Evolutionary conservation across 2,113 vertebrate genomes (phyloP).

Genomic region (Spilogale gracilis): DNA sequence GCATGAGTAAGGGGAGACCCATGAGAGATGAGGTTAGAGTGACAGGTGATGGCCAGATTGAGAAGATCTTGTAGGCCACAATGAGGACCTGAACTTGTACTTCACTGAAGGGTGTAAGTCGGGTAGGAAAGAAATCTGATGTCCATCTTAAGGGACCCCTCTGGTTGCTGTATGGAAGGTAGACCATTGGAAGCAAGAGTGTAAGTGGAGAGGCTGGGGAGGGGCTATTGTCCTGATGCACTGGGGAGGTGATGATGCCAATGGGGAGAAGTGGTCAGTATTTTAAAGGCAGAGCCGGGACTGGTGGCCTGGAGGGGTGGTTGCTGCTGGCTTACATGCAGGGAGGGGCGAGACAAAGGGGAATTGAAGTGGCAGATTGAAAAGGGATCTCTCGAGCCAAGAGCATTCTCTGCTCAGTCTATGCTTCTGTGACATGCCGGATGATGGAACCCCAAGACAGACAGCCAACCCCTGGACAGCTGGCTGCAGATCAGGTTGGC

Average conservation of each 20-base stretch:
- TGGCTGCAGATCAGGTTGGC: not conserved
- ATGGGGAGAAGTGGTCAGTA: not conserved
- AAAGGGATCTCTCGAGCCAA: accelerated
- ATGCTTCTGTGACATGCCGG: accelerated
- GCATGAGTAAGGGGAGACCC: not conserved
- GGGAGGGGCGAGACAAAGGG: not conserved
- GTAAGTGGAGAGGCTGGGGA: not conserved
- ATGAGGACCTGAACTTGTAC: not conserved
- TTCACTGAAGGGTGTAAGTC: not conserved
- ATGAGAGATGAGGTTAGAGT: not conserved
- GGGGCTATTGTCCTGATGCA: not conserved
- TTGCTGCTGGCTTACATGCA: not conserved
- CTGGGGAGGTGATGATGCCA: accelerated
- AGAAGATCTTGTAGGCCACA: not conserved
- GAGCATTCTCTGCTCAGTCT: not conserved
- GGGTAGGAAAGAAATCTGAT: not conserved
- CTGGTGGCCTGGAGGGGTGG: not conserved
- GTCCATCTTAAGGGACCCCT: not conserved
- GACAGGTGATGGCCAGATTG: not conserved
- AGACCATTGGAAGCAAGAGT: accelerated
- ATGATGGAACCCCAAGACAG: not conserved
- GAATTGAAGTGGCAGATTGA: no score
- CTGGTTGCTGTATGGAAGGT: not conserved
- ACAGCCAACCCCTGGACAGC: not conserved
- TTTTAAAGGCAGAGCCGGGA: not conserved